Percentiles rank a stretch among this genome's conserved stretches.
Conservation (phyloP, 2,797 vertebrate genomes). For the Lophotriccus pileatus region DNA sequence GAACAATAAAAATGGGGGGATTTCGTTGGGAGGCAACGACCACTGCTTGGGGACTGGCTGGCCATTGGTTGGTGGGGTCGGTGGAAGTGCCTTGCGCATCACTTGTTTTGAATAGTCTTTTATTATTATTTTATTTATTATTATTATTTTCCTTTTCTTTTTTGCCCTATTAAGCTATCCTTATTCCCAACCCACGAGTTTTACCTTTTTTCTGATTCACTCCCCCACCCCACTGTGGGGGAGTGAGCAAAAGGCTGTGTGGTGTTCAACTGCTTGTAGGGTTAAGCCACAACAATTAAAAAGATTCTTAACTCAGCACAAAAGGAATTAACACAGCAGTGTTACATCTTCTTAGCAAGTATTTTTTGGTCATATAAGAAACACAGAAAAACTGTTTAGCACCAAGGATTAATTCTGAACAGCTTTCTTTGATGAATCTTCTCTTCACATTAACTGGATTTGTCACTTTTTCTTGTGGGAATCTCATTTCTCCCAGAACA, state of each 20-base stretch:
- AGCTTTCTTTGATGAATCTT: background rate
- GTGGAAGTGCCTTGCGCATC: background rate
- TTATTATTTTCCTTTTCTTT: background rate
- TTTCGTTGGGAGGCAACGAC: accelerated
- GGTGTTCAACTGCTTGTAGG: accelerated
- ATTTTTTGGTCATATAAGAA: background rate
- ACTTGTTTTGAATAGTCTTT: background rate
- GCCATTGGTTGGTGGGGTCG: too few species aligned
- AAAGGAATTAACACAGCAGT: background rate
- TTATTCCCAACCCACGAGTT: background rate
- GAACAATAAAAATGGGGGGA: background rate
- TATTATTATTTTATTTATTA: background rate
- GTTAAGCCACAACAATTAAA: background rate
- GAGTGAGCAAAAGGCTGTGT: accelerated
- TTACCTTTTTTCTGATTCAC: background rate
- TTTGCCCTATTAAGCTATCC: background rate
- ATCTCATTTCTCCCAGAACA: background rate
- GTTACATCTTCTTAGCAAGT: background rate
- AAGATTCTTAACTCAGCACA: background rate
- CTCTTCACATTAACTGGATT: background rate
- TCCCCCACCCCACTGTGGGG: background rate
- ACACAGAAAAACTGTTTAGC: background rate
- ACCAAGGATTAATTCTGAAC: background rate
- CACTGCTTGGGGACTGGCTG: background rate
- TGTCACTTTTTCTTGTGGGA: background rate